phyloP scores from a whole-genome alignment of 1,140 invertebrate species.

The Neotoxoptera formosana region DNA sequence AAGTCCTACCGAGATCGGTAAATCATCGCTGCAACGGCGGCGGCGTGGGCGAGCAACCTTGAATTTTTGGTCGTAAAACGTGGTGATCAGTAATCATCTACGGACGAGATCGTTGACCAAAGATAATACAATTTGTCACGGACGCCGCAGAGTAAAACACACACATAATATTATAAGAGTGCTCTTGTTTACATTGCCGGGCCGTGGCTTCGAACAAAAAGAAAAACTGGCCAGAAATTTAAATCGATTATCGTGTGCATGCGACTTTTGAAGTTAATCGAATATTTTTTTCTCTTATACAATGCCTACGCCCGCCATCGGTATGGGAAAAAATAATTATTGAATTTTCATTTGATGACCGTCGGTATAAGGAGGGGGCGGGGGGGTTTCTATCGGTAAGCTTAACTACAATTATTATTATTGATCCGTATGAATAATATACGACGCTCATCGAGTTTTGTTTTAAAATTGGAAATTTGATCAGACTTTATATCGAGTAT shows the following conservation, averaged over 20 bases:
- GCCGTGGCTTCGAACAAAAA: slow-evolving; percentile 32
- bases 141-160: slow-evolving; percentile 39
- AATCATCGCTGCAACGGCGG: slow-evolving; percentile 33
- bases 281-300: slow-evolving; percentile 12
- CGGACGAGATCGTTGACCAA: slow-evolving; percentile 51
- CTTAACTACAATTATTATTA: not conserved
- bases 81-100: slow-evolving; percentile 48
- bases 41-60: slow-evolving; percentile 50
- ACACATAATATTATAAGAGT: too few relatives aligned
- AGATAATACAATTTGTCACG: slow-evolving; percentile 57
- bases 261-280: slow-evolving; percentile 13
- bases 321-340: slow-evolving; percentile 36
- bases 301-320: too few relatives aligned
- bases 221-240: slow-evolving; percentile 11
- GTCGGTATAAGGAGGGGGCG: not conserved
- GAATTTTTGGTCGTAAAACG: slow-evolving; percentile 53
- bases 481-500: not conserved
- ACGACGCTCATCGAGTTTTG: not conserved
- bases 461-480: not conserved
- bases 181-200: slow-evolving; percentile 51
- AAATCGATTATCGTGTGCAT: slow-evolving; percentile 47
- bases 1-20: slow-evolving; percentile 35
- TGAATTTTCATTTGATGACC: not conserved
- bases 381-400: not conserved
- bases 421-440: not conserved